A percentile compares a stretch with the other conserved stretches of the same genome.
Conservation (phyloP, 2,113 vertebrate genomes). For the Gobiocypris rarus region DNA sequence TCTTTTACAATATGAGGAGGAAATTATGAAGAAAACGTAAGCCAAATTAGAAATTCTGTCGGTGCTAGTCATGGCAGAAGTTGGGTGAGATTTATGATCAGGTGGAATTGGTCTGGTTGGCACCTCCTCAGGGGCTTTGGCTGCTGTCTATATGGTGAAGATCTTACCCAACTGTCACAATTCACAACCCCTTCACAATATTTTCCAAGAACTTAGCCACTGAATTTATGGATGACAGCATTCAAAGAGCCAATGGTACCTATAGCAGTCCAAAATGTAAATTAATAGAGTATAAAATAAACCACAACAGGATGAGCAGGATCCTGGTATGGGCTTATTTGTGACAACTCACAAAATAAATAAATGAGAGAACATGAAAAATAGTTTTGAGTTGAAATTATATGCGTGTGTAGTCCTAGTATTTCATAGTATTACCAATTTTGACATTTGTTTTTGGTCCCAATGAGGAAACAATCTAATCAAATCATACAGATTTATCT, state of each 20-base stretch:
- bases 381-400: background rate
- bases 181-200: background rate
- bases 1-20: background rate
- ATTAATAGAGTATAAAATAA: background rate
- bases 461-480: no score
- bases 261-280: background rate
- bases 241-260: background rate
- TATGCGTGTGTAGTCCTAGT: no score
- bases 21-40: slow-evolving; percentile 6
- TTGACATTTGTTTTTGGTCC: no score
- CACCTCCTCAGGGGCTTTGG: background rate
- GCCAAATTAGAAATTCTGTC: slow-evolving; percentile 5
- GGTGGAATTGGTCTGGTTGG: background rate
- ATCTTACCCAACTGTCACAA: background rate
- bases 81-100: background rate
- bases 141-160: background rate
- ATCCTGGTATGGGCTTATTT: background rate
- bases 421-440: no score
- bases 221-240: background rate
- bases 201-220: background rate
- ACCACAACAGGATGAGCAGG: background rate
- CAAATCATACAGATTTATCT: no score
- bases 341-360: background rate
- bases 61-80: background rate
- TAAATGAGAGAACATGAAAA: background rate